Percentiles rank a stretch among this genome's conserved stretches.
Evolutionary conservation across 2,888 invertebrate species (phyloP).

Genomic region (Leucoptera coffeella): DNA sequence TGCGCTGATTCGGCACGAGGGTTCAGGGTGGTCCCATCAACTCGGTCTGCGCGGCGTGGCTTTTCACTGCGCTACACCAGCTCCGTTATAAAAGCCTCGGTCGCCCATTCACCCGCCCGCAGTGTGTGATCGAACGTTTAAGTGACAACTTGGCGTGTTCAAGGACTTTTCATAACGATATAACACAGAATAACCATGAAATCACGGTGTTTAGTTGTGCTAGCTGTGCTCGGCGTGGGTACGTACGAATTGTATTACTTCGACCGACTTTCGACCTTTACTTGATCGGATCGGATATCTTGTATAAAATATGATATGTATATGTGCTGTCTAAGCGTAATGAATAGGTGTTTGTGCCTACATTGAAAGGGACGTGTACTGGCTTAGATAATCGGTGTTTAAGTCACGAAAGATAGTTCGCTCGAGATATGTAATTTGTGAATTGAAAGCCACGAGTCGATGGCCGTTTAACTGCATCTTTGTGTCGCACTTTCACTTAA

Average conservation of each 20-base stretch:
- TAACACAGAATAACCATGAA: slow-evolving; percentile 44
- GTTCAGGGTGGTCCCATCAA: too few relatives aligned
- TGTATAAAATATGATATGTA: too few relatives aligned
- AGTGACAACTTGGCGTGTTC: slow-evolving; percentile 39
- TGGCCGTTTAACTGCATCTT: too few relatives aligned
- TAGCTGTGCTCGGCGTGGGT: slow-evolving; percentile 65
- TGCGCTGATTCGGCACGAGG: too few relatives aligned
- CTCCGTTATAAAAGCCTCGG: slow-evolving; percentile 47
- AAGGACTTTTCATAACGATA: too few relatives aligned
- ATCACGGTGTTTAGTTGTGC: slow-evolving; percentile 52
- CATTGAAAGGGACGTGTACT: too few relatives aligned
- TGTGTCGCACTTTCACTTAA: slow-evolving; percentile 11
- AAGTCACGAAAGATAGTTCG: too few relatives aligned
- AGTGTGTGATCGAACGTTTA: slow-evolving; percentile 49
- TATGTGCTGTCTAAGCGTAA: too few relatives aligned
- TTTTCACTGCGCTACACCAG: slow-evolving; percentile 37
- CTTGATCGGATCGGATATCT: too few relatives aligned
- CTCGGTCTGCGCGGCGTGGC: slow-evolving; percentile 22
- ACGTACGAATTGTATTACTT: slow-evolving; percentile 51
- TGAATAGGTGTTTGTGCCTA: too few relatives aligned
- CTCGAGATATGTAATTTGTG: slow-evolving; percentile 9
- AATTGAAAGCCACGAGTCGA: slow-evolving; percentile 12
- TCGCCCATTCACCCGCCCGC: slow-evolving; percentile 51
- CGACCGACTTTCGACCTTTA: slow-evolving; percentile 14
- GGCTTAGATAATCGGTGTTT: too few relatives aligned